Conservation (phyloP, 2,888 invertebrate species). For the Drosophila niveifrons region DNA sequence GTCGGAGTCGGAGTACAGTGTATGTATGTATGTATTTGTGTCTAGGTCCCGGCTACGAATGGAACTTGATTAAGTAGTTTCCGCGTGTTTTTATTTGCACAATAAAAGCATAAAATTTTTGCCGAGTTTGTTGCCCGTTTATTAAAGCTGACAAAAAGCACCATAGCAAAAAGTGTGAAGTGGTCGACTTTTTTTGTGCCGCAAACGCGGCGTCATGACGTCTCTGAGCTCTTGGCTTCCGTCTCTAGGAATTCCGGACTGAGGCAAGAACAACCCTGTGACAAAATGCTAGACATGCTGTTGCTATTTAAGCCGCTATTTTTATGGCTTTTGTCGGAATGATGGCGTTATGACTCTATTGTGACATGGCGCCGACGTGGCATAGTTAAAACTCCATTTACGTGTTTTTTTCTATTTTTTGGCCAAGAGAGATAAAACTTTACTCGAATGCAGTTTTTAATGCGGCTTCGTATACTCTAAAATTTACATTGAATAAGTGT, state of each 20-base stretch:
- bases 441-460: neutral
- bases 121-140: constrained; percentile 37
- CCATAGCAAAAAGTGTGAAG: constrained; percentile 68
- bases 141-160: constrained; percentile 57
- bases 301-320: constrained; percentile 72
- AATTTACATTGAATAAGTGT: neutral
- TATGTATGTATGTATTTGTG: constrained; percentile 14
- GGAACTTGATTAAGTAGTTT: constrained; percentile 84
- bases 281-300: constrained; percentile 64
- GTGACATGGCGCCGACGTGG: constrained; percentile 66
- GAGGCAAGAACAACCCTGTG: constrained; percentile 12
- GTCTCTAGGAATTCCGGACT: constrained; percentile 2
- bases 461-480: neutral
- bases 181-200: constrained; percentile 48
- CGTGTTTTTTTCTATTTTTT: constrained; percentile 20
- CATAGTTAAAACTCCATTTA: constrained; percentile 64
- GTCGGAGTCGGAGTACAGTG: neutral
- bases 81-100: constrained; percentile 81
- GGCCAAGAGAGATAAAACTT: constrained; percentile 10
- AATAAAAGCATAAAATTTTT: constrained; percentile 75
- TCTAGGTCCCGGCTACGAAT: constrained; percentile 31
- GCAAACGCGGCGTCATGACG: constrained; percentile 22
- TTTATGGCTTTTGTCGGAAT: constrained; percentile 67
- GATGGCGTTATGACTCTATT: constrained; percentile 74
- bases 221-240: constrained; percentile 8